Conservation (phyloP, 2,797 vertebrate genomes). For the Urophycis tenuis region DNA sequence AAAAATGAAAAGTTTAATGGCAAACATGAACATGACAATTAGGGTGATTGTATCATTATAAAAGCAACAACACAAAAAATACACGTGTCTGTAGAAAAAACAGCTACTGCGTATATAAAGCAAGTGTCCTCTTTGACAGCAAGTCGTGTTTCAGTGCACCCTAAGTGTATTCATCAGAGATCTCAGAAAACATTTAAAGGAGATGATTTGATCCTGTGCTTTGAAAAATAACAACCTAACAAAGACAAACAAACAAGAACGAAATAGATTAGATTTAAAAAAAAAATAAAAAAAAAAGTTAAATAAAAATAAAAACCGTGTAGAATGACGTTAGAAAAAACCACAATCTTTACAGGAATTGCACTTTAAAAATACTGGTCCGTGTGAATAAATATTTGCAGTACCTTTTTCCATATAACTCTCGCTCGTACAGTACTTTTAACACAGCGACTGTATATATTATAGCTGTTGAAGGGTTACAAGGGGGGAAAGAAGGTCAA, state of each 20-base stretch:
- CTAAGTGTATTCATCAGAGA: constrained; percentile 40
- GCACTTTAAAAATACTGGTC: constrained; percentile 69
- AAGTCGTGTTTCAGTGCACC: constrained; percentile 55
- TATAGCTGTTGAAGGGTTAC: constrained; percentile 52
- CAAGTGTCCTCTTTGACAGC: constrained; percentile 45
- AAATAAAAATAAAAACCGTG: constrained; percentile 67
- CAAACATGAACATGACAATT: constrained; percentile 59
- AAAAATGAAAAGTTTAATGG: constrained; percentile 69
- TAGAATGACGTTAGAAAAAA: constrained; percentile 73
- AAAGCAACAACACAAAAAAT: constrained; percentile 63
- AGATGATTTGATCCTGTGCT: constrained; percentile 52
- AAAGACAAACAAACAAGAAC: constrained; percentile 33
- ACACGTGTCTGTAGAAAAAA: constrained; percentile 53
- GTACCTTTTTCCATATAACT: constrained; percentile 61
- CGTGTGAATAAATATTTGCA: constrained; percentile 62
- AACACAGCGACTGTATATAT: constrained; percentile 62
- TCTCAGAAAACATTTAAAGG: constrained; percentile 39
- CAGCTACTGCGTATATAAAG: constrained; percentile 53
- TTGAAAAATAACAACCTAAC: constrained; percentile 43
- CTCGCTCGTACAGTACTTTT: constrained; percentile 67
- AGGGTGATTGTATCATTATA: constrained; percentile 61
- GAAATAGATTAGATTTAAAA: constrained; percentile 16
- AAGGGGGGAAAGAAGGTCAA: constrained; percentile 32
- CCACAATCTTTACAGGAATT: constrained; percentile 73
- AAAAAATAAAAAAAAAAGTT: constrained; percentile 33